Evolutionary conservation across 1,140 invertebrate genomes (phyloP).

Genomic region (Diabrotica virgifera): DNA sequence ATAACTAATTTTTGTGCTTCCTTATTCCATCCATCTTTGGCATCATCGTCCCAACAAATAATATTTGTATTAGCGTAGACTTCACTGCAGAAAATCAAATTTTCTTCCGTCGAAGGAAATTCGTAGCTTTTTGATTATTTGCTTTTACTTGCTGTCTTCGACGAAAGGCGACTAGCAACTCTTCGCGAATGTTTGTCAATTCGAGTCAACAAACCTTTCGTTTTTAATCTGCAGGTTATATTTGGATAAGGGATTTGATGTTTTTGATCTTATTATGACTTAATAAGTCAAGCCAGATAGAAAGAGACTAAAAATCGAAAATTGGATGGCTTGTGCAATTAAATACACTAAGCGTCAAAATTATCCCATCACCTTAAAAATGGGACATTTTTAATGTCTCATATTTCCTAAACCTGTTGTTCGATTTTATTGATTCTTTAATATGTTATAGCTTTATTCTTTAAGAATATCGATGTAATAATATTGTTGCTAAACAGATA

Average conservation of each 20-base stretch:
- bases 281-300: slow-evolving; percentile 4
- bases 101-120: slow-evolving; percentile 9
- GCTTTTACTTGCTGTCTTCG: neutral
- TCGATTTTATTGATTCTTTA: too few species aligned
- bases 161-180: neutral
- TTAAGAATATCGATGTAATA: too few species aligned
- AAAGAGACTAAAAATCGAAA: too few species aligned
- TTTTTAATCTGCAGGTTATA: neutral
- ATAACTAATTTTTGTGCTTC: slow-evolving; percentile 17
- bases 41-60: slow-evolving; percentile 7
- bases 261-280: neutral
- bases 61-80: slow-evolving; percentile 15
- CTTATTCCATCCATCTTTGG: slow-evolving; percentile 13
- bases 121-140: slow-evolving; percentile 6
- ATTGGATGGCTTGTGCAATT: too few species aligned
- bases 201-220: neutral
- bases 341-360: too few species aligned
- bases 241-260: neutral
- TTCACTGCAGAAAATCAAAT: slow-evolving; percentile 15
- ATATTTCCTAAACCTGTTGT: too few species aligned
- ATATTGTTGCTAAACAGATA: too few species aligned
- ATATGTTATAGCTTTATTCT: too few species aligned
- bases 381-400: too few species aligned
- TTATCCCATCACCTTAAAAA: too few species aligned
- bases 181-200: too few species aligned